Conservation (phyloP, 2,888 invertebrate genomes). For the Tanytarsus gracilentus region DNA sequence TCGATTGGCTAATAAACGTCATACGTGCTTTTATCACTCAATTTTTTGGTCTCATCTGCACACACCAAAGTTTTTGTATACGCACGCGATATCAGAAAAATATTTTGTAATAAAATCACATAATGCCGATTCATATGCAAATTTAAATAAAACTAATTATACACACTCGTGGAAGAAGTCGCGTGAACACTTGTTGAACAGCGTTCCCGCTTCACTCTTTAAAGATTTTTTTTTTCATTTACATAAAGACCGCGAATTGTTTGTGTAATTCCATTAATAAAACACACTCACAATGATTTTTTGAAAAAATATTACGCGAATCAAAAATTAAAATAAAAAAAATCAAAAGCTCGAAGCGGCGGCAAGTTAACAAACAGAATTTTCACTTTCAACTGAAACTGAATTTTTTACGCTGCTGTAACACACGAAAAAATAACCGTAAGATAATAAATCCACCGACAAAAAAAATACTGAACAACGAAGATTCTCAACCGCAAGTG, state of each 20-base stretch:
- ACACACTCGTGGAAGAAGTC: neutral
- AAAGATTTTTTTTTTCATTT: too few species aligned
- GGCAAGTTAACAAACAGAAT: slow-evolving; percentile 9
- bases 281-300: neutral
- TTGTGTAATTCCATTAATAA: too few species aligned
- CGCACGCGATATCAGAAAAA: neutral
- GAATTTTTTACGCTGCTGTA: neutral
- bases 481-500: slow-evolving; percentile 9
- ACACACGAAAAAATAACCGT: neutral
- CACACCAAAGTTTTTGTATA: neutral
- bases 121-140: neutral
- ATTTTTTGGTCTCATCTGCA: neutral
- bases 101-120: neutral
- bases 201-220: too few species aligned
- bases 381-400: slow-evolving; percentile 23
- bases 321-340: neutral
- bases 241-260: too few species aligned
- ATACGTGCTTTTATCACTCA: slow-evolving; percentile 16
- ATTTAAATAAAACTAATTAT: slow-evolving; percentile 3
- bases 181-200: neutral
- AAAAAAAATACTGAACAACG: neutral
- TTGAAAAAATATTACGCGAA: too few species aligned
- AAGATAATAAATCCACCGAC: slow-evolving; percentile 13
- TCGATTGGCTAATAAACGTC: neutral
- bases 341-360: too few species aligned